These are phyloP conservation scores for Coenonympha arcania DNA, from an alignment of 2,888 invertebrate genomes.

Conservation along the genomic window DNA sequence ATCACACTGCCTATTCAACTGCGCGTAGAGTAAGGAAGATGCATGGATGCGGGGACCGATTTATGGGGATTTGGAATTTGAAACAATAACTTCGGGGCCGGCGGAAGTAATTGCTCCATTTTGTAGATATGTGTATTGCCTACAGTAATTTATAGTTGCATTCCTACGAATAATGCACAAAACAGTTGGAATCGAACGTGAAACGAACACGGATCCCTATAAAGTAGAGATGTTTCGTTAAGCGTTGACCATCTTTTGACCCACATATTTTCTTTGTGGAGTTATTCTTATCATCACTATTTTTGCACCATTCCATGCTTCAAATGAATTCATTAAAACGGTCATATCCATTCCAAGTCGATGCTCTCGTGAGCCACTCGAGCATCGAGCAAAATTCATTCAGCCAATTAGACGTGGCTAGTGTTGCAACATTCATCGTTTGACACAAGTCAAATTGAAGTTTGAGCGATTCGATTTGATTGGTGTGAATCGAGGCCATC, in stretches of 20 bases:
- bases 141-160: neutral
- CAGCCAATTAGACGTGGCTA: conserved; percentile 63
- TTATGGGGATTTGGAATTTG: conserved; percentile 21
- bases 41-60: conserved; percentile 25
- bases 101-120: conserved; percentile 11
- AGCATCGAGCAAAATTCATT: conserved; percentile 62
- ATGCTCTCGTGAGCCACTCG: conserved; percentile 37
- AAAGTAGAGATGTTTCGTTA: no score
- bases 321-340: neutral
- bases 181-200: no score
- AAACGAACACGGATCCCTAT: no score
- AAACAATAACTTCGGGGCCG: conserved; percentile 14
- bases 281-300: no score
- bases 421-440: conserved; percentile 71
- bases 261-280: no score
- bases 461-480: conserved; percentile 63
- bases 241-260: no score
- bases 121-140: conserved; percentile 6
- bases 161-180: neutral
- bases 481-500: conserved; percentile 67
- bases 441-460: conserved; percentile 69
- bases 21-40: conserved; percentile 41
- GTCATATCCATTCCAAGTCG: conserved; percentile 19
- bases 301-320: neutral
- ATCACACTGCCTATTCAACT: conserved; percentile 63